Percentiles rank a stretch among this genome's conserved stretches.
These are phyloP conservation scores for Lacanobia wlatinum DNA, from an alignment of 2,888 invertebrate species.

Conservation along the genomic window DNA sequence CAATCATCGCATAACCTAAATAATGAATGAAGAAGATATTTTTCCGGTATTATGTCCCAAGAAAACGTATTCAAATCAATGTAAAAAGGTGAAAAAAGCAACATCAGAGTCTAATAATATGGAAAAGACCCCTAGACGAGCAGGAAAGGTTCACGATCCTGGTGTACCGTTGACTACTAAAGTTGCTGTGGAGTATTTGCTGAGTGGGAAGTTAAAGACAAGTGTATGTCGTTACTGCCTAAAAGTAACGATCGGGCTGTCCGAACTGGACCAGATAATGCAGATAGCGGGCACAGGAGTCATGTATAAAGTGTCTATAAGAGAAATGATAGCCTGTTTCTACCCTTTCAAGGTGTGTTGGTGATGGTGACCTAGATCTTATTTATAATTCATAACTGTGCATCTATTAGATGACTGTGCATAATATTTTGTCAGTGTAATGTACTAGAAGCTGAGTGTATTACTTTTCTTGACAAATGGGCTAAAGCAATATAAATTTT, in stretches of 20 bases:
- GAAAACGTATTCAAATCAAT: slow-evolving; percentile 60
- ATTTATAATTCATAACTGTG: neutral
- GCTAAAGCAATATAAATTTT: no score
- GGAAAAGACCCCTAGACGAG: slow-evolving; percentile 7
- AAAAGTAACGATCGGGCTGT: slow-evolving; percentile 72
- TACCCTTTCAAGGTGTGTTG: slow-evolving; percentile 84
- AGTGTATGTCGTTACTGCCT: slow-evolving; percentile 85
- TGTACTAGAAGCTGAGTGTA: neutral
- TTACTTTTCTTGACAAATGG: neutral
- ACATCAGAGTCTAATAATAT: slow-evolving; percentile 17
- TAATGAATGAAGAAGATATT: slow-evolving; percentile 66
- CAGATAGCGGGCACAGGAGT: slow-evolving; percentile 77
- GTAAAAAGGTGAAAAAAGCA: slow-evolving; percentile 14
- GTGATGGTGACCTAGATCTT: slow-evolving; percentile 30
- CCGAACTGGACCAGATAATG: slow-evolving; percentile 81
- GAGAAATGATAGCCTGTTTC: slow-evolving; percentile 83
- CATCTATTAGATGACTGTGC: neutral
- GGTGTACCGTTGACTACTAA: slow-evolving; percentile 76
- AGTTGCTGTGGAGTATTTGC: slow-evolving; percentile 79
- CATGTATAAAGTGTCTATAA: slow-evolving; percentile 81
- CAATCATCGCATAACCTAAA: slow-evolving; percentile 63
- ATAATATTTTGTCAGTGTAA: neutral
- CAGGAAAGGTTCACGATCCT: neutral
- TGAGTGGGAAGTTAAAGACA: slow-evolving; percentile 78
- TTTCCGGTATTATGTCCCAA: slow-evolving; percentile 52